Evolutionary conservation across 2,113 vertebrate genomes (phyloP).

Genomic region (Bos javanicus): DNA sequence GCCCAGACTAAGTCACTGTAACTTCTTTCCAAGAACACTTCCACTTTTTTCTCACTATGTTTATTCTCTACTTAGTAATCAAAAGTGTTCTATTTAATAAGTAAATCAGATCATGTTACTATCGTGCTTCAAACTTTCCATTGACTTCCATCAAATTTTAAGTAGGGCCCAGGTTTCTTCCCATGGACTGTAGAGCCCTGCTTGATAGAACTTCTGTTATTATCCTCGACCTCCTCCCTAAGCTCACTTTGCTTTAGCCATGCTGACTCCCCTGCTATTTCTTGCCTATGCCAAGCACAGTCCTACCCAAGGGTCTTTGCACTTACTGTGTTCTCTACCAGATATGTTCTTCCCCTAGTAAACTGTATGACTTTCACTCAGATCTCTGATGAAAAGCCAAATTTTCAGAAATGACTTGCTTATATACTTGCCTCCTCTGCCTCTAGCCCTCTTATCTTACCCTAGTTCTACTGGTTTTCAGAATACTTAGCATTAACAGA

Average conservation of each 20-base stretch:
- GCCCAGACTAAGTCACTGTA: background rate
- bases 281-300: background rate
- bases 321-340: background rate
- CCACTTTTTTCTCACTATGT: background rate
- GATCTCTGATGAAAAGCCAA: background rate
- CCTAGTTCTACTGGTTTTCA: background rate
- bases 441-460: background rate
- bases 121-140: background rate
- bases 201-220: background rate
- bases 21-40: background rate
- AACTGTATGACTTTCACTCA: background rate
- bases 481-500: background rate
- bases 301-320: background rate
- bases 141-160: background rate
- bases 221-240: background rate
- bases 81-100: background rate
- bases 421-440: background rate
- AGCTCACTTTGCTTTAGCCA: background rate
- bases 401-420: background rate
- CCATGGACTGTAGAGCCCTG: background rate
- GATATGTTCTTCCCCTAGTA: background rate
- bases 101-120: background rate
- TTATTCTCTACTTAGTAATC: background rate
- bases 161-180: background rate
- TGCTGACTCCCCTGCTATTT: background rate